A percentile compares a stretch with the other conserved stretches of the same genome.
Conservation (phyloP, 2,113 vertebrate genomes). For the Centropus bengalensis region DNA sequence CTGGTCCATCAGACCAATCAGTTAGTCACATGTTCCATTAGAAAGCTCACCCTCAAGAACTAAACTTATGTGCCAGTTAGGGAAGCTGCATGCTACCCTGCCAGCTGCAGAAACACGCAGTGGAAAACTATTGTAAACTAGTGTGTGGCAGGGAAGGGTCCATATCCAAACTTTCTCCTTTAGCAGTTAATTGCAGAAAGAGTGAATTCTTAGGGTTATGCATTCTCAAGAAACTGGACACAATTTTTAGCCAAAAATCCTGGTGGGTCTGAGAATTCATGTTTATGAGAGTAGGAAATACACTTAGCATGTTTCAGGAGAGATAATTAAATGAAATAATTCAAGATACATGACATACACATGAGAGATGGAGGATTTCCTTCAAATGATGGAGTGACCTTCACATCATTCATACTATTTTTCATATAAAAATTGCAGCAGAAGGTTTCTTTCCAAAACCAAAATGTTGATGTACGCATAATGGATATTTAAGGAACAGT, state of each 20-base stretch:
- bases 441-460: neutral
- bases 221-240: neutral
- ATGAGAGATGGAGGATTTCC: neutral
- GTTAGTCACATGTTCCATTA: rapidly evolving
- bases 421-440: neutral
- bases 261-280: neutral
- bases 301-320: neutral
- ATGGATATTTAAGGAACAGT: neutral
- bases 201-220: rapidly evolving
- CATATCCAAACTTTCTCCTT: neutral
- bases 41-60: neutral
- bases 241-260: neutral
- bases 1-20: neutral
- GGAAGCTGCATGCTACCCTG: neutral
- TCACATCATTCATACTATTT: neutral
- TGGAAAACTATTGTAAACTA: neutral
- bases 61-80: too few species aligned
- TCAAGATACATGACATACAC: neutral
- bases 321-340: neutral
- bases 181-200: neutral
- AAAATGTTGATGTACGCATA: neutral
- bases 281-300: neutral
- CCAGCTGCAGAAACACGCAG: rapidly evolving
- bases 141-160: rapidly evolving
- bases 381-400: neutral